phyloP scores from a whole-genome alignment of 2,888 invertebrate genomes.

The Dendrolimus houi region DNA sequence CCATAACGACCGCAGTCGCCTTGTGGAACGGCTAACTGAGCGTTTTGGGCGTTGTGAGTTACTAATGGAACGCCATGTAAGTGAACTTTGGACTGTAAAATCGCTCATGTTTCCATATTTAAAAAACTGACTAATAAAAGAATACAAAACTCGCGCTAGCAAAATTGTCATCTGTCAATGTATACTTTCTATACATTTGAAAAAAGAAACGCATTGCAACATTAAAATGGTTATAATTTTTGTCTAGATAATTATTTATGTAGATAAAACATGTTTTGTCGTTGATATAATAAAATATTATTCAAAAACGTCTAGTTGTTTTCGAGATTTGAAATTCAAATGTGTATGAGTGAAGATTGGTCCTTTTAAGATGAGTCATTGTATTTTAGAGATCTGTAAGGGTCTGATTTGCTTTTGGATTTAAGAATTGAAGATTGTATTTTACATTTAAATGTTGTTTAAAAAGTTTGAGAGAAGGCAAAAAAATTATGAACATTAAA shows the following conservation, averaged over 20 bases:
- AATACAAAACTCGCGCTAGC: too few relatives aligned
- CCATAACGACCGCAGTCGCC: too few relatives aligned
- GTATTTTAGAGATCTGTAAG: not conserved
- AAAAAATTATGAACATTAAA: too few relatives aligned
- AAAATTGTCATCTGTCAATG: too few relatives aligned
- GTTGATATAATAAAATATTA: not conserved
- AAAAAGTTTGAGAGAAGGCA: too few relatives aligned
- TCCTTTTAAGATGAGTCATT: not conserved
- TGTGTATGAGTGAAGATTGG: not conserved
- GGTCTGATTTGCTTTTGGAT: not conserved
- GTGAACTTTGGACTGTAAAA: too few relatives aligned
- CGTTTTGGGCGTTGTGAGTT: too few relatives aligned
- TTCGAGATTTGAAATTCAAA: not conserved
- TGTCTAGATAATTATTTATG: not conserved
- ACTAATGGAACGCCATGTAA: too few relatives aligned
- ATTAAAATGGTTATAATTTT: not conserved
- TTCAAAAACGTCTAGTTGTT: not conserved
- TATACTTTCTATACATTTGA: too few relatives aligned
- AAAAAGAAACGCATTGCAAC: constrained; percentile 1
- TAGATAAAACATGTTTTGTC: not conserved
- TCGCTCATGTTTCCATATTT: too few relatives aligned
- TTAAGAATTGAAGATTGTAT: not conserved
- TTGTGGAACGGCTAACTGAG: too few relatives aligned
- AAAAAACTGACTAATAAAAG: too few relatives aligned
- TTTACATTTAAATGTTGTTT: not conserved